These are phyloP conservation scores for Nycticebus coucang DNA, from an alignment of 2,113 vertebrate species.

Conservation along the genomic window DNA sequence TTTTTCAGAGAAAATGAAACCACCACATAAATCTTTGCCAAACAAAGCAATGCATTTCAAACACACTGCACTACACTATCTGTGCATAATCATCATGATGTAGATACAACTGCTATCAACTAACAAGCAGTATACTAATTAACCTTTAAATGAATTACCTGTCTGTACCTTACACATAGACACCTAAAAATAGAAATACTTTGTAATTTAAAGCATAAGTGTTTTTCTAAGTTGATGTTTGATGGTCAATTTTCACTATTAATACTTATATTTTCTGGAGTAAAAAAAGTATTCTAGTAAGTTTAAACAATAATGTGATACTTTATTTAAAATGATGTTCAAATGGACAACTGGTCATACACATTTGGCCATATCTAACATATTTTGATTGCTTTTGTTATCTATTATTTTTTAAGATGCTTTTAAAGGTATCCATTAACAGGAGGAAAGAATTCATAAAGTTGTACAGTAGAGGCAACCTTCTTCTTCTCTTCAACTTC, in stretches of 20 bases:
- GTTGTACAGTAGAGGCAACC: background rate
- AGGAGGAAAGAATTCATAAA: conserved; percentile 9
- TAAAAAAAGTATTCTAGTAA: background rate
- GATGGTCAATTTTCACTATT: background rate
- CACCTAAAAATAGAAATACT: background rate
- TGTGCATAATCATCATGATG: background rate
- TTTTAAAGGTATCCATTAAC: background rate
- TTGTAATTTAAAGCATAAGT: background rate
- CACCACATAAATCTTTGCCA: conserved; percentile 52
- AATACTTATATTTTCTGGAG: background rate
- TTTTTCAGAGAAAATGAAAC: conserved; percentile 71
- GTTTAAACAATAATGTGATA: conserved; percentile 4
- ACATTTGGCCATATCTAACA: background rate
- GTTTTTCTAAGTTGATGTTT: background rate
- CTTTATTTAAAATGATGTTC: background rate
- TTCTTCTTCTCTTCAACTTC: background rate
- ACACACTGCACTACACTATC: background rate
- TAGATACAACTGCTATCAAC: background rate
- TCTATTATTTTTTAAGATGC: background rate
- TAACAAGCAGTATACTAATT: background rate
- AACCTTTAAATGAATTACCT: background rate
- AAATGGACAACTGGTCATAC: background rate
- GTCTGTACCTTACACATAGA: background rate
- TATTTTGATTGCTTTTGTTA: background rate
- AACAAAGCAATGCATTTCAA: conserved; percentile 2